A percentile compares a stretch with the other conserved stretches of the same genome.
phyloP scores from a whole-genome alignment of 2,888 invertebrate genomes.

The Papilio gigon region DNA sequence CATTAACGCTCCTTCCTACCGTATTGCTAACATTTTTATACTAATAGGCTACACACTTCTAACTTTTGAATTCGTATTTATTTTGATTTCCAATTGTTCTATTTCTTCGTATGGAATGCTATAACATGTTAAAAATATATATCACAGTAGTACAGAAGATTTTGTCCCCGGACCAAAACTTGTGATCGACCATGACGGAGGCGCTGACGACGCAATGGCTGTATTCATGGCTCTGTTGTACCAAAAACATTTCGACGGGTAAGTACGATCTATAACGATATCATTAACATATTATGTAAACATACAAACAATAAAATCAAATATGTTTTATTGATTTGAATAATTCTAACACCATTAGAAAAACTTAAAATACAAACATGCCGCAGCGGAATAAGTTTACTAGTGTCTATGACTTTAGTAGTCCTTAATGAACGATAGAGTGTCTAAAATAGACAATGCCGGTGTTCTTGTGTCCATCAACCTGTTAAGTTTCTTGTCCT shows the following conservation, averaged over 20 bases:
- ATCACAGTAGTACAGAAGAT: conserved; percentile 17
- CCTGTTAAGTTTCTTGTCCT: neutral
- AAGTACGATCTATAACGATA: neutral
- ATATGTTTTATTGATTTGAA: no score
- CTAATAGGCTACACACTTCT: neutral
- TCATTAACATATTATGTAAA: no score
- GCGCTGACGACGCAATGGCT: conserved; percentile 71
- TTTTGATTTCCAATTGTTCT: neutral
- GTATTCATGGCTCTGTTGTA: conserved; percentile 63
- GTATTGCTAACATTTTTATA: no score
- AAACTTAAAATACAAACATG: no score
- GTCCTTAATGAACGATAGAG: no score
- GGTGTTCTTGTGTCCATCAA: conserved; percentile 43
- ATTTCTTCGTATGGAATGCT: neutral
- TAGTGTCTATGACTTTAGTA: no score
- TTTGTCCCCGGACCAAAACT: conserved; percentile 48
- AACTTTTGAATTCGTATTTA: neutral
- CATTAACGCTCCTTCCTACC: no score
- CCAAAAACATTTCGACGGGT: conserved; percentile 65
- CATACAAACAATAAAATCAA: no score
- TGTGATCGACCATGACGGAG: conserved; percentile 68
- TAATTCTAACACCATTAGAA: no score
- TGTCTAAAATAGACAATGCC: no score
- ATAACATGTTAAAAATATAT: no score
- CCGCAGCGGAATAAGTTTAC: no score